Conservation (phyloP, 2,888 invertebrate genomes). For the Tinea semifulvella region DNA sequence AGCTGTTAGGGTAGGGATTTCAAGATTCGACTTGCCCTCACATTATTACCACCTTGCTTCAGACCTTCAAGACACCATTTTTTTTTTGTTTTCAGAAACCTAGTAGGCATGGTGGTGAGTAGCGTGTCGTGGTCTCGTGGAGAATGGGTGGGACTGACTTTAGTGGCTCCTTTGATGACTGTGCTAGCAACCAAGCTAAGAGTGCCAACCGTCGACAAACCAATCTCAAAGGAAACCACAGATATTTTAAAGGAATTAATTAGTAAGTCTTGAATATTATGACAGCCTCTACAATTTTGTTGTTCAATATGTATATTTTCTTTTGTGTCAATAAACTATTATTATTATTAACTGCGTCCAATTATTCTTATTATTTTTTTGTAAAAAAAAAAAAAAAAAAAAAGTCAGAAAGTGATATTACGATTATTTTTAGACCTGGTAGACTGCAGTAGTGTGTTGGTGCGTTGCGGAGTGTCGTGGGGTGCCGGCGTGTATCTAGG, state of each 20-base stretch:
- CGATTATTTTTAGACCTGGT: constrained; percentile 38
- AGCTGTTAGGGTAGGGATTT: too few relatives aligned
- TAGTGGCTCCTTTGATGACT: constrained; percentile 61
- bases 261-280: constrained; percentile 1
- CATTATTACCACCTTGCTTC: too few relatives aligned
- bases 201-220: constrained; percentile 28
- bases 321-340: too few relatives aligned
- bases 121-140: constrained; percentile 70
- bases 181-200: constrained; percentile 48
- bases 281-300: neutral
- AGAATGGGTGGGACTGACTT: constrained; percentile 70
- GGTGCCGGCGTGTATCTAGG: constrained; percentile 67
- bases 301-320: too few relatives aligned
- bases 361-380: neutral
- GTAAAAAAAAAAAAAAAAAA: neutral
- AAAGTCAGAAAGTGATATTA: neutral
- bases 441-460: constrained; percentile 60
- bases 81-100: constrained; percentile 15
- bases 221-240: neutral
- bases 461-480: constrained; percentile 68
- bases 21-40: too few relatives aligned
- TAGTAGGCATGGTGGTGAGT: constrained; percentile 65
- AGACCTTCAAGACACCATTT: too few relatives aligned
- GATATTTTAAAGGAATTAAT: constrained; percentile 1
- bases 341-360: too few relatives aligned